Conservation (phyloP, 2,113 vertebrate genomes). For the Callocephalon fimbriatum region DNA sequence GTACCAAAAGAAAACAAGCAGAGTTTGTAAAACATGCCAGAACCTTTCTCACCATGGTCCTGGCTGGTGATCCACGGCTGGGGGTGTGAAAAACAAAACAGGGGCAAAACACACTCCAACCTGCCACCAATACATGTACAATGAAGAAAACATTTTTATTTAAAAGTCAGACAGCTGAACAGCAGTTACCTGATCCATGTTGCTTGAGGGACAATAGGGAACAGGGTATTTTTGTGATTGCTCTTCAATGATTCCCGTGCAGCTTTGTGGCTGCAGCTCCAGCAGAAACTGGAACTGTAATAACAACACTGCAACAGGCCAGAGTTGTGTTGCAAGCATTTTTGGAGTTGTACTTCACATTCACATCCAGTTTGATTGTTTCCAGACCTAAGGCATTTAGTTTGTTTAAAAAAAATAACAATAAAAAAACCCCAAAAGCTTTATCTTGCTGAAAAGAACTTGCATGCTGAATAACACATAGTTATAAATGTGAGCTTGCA, state of each 20-base stretch:
- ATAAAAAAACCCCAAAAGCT: neutral
- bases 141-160: constrained; percentile 69
- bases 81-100: constrained; percentile 60
- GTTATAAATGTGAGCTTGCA: neutral
- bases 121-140: constrained; percentile 40
- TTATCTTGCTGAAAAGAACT: constrained; percentile 43
- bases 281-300: constrained; percentile 64
- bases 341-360: constrained; percentile 36
- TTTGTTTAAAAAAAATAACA: neutral
- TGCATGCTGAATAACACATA: neutral
- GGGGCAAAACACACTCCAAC: constrained; percentile 36
- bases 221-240: constrained; percentile 67
- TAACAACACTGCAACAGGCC: constrained; percentile 34
- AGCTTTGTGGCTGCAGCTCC: constrained; percentile 10
- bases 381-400: constrained; percentile 61
- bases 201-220: constrained; percentile 58
- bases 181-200: constrained; percentile 70
- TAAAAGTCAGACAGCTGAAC: constrained; percentile 68
- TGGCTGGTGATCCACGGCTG: constrained; percentile 47
- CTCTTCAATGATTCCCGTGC: constrained; percentile 25
- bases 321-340: constrained; percentile 39
- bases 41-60: constrained; percentile 32
- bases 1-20: constrained; percentile 22
- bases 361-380: constrained; percentile 62
- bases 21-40: constrained; percentile 64